Evolutionary conservation across 2,797 vertebrate genomes (phyloP).

Genomic region (Varecia variegata): DNA sequence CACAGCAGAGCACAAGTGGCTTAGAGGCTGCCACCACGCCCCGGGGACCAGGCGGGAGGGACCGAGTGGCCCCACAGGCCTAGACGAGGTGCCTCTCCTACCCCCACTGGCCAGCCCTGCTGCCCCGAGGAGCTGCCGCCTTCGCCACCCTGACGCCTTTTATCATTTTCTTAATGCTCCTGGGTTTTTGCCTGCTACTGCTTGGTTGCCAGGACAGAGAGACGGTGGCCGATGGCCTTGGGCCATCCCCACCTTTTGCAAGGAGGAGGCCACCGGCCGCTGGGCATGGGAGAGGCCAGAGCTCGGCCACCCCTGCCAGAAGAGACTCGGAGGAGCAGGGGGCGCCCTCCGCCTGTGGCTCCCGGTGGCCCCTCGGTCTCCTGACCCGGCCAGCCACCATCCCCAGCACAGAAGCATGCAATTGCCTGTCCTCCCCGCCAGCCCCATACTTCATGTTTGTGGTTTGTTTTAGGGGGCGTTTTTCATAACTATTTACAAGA

Average conservation of each 20-base stretch:
- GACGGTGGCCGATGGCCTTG: background rate
- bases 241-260: background rate
- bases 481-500: slow-evolving; percentile 63
- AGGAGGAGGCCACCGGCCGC: background rate
- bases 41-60: background rate
- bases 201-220: slow-evolving; percentile 1
- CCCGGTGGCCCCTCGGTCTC: background rate
- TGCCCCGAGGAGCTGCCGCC: slow-evolving; percentile 60
- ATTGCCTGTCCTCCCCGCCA: background rate
- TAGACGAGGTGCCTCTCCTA: slow-evolving; percentile 68
- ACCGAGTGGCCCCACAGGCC: slow-evolving; percentile 40
- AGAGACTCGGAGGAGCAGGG: slow-evolving; percentile 24
- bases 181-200: slow-evolving; percentile 80
- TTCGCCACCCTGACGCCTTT: slow-evolving; percentile 62
- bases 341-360: background rate
- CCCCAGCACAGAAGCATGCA: slow-evolving; percentile 23
- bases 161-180: slow-evolving; percentile 53
- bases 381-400: background rate
- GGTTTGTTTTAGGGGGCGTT: background rate
- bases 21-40: background rate
- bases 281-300: background rate
- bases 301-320: background rate
- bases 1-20: slow-evolving; percentile 74
- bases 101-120: slow-evolving; percentile 66
- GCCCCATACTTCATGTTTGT: background rate